These are phyloP conservation scores for Portevinia maculata DNA, from an alignment of 2,888 invertebrate genomes.

Conservation along the genomic window DNA sequence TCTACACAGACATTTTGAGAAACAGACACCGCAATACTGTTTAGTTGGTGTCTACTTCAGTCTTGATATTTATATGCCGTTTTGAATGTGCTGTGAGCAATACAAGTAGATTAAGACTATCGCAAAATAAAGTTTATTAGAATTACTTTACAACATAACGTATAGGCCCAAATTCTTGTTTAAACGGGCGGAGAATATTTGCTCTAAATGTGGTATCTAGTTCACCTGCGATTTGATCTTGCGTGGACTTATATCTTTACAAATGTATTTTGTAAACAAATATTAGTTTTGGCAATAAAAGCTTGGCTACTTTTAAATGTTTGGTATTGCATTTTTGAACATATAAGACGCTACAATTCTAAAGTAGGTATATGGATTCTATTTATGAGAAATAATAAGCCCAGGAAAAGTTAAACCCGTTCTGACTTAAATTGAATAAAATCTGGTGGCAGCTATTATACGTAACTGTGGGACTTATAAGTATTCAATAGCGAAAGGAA, in stretches of 20 bases:
- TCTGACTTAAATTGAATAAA: too few relatives aligned
- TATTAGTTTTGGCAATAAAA: not conserved
- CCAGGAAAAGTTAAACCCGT: too few relatives aligned
- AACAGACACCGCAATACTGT: constrained; percentile 15
- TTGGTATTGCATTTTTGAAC: not conserved
- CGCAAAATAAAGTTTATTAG: constrained; percentile 36
- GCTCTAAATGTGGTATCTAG: not conserved
- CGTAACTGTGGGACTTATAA: too few relatives aligned
- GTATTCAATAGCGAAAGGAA: too few relatives aligned
- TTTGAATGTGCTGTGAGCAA: constrained; percentile 5
- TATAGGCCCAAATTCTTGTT: not conserved
- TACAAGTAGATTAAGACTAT: constrained; percentile 26
- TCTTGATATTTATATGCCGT: constrained; percentile 16
- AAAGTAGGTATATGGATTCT: too few relatives aligned
- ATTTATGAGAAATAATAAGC: too few relatives aligned
- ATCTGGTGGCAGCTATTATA: too few relatives aligned
- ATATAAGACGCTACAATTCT: too few relatives aligned
- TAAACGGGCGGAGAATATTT: constrained; percentile 4
- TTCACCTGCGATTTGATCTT: constrained; percentile 10
- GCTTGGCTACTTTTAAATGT: not conserved
- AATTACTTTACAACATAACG: not conserved
- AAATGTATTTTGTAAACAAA: not conserved
- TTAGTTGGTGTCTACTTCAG: constrained; percentile 2
- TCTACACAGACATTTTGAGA: constrained; percentile 22
- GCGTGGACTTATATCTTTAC: not conserved